Base-by-base conservation (phyloP, 2,113 vertebrate species). In the Melanotaenia duboulayi region DNA sequence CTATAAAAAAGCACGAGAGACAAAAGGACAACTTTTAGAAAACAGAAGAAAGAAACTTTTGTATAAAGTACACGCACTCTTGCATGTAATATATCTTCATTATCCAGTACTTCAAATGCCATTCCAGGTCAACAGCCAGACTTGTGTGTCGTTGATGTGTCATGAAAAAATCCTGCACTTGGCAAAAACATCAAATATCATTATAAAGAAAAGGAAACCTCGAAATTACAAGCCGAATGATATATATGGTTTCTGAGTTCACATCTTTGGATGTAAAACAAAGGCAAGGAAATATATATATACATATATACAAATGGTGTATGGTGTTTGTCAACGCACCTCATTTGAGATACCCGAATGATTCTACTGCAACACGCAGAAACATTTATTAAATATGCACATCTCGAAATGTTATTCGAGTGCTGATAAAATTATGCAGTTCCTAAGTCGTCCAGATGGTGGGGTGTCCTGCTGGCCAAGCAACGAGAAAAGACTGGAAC, bases 391-490 rank as follows among this genome's bases (percentile, higher is more conserved):
- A 5, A 63, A 4, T 1, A 37, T n/a, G 37, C 56, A 16, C 59
- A 35, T 40, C 23, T 14, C 40, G 32, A 32, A 63, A 10, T 52
- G 1, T 52, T 4, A 8, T 2, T 24, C 16, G 32, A 11, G 39
- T 40, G 64, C 49, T 10, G 49, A 37, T 2, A 17, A 56, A 78
- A 17, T 9, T 48, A 0, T 93, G 92, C 79, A 89, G 57, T 94
- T 76, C 88, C 84, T 54, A 1, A 8, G 1, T 48, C 81, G 80
- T 86, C 94, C 94, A 94, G 90, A 86, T 58, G 94, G 89, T 92
- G 92, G 93, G 83, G 79, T 35, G 90, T 85, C 76, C 84, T 81
- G 78, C 24, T 35, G 81, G 68, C 32, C 13, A 25, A 60, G 68
- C 57, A 22, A 17, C 5, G 17, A 20, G 16, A 0, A 42, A 14